Evolutionary conservation across 2,888 invertebrate species (phyloP), one percentile per base, ranked within the genome.

Genomic region (Spilarctia lutea): DNA sequence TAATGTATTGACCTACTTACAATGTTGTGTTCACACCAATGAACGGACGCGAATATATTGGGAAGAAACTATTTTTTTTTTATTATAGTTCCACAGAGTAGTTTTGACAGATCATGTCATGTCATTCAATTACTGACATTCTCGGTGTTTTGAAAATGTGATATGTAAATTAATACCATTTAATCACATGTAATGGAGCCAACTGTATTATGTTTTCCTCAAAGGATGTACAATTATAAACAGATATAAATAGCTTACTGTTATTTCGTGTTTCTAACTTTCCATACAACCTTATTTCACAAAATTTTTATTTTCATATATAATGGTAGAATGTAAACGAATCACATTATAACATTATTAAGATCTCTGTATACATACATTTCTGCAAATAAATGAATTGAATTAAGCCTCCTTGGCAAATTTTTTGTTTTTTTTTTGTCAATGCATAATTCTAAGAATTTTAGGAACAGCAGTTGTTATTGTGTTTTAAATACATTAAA

Each of bases 1-100:
- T 94, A 94, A 92, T 93, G 88, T 90, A 91, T 92, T 93, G 94
- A 92, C 94, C 94, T 88, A 94, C 89, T 91, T 94, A 89, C 84
- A 78, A 80, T 75, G 68, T 75, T 79, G 76, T 75, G 76, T 79
- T 75, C 73, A 60, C 69, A 27, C 24, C 39, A 56, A 68, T 67
- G 71, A 71, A 63, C 73, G 73, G 72, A 73, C 39, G 79, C 79
- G 79, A 80, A 80, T 78, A 65, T 76, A 82, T 82, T 78, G 83
- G 65, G 60, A 73, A 70, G 66, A 73, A 75, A 75, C 35, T 66
- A 24, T 75, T 67, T 76, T 70, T 56, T 63, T 69, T 39, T 60
- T 30, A 18, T 20, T 48, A 24, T 52, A 60, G 63, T 35, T 33
- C 45, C 33, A 66, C 72, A 33, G 72, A 75, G 66, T 35, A 35